Evolutionary conservation across 2,797 vertebrate genomes (phyloP).

Genomic region (Acipenser ruthenus): DNA sequence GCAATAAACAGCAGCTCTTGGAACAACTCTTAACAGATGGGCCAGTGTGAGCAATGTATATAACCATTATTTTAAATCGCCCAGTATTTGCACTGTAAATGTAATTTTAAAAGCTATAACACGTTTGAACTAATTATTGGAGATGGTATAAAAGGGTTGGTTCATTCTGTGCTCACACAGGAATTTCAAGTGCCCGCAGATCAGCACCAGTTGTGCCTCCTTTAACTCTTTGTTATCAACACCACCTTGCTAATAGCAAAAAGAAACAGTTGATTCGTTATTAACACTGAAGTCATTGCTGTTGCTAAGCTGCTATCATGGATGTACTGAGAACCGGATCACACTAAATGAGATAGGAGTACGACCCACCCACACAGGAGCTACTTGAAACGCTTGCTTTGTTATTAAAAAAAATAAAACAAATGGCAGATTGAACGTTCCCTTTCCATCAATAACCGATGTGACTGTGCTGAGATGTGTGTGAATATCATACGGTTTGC

Average conservation of each 20-base stretch:
- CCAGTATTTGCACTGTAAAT: background rate
- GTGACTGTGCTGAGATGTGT: too few relatives aligned
- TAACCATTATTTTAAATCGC: background rate
- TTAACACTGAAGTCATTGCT: slow-evolving; percentile 35
- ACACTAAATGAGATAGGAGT: too few relatives aligned
- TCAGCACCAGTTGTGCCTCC: slow-evolving; percentile 15
- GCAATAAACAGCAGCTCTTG: background rate
- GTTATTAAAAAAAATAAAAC: too few relatives aligned
- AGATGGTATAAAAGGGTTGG: background rate
- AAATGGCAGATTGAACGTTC: too few relatives aligned
- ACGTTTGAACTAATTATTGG: background rate
- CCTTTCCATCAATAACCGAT: too few relatives aligned
- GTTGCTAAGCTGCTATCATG: slow-evolving; percentile 30
- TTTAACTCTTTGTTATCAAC: background rate
- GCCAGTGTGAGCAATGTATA: background rate
- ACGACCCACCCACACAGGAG: too few relatives aligned
- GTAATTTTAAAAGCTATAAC: background rate
- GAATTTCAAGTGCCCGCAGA: slow-evolving; percentile 4
- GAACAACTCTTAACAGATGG: background rate
- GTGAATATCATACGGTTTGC: too few relatives aligned
- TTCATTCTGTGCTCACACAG: background rate
- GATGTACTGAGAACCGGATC: too few relatives aligned
- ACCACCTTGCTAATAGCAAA: too few relatives aligned
- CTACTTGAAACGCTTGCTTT: too few relatives aligned
- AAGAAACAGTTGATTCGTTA: background rate